Conservation (phyloP, 2,113 vertebrate genomes). For the rabbit (Oryctolagus cuniculus) region mOryCun1.1 NC_091433.1:54811501-54812000, state of each 20-base stretch:
- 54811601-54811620: background rate
- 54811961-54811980: background rate
- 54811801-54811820: background rate
- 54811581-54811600: background rate
- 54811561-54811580: background rate
- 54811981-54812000: background rate
- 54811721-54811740: background rate
- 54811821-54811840: background rate
- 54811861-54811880: background rate
- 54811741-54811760: background rate
- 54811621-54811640: background rate
- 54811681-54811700: background rate
- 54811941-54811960: background rate
- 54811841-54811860: background rate
- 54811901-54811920: background rate
- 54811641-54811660: too few relatives aligned
- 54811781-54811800: accelerated
- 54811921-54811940: background rate
- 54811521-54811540: background rate
- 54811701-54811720: background rate
- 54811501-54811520: background rate
- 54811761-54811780: background rate
- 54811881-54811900: background rate
- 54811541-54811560: accelerated
- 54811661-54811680: background rate